phyloP scores from a whole-genome alignment of 1,140 invertebrate genomes.

The Heliothis subflexa region DNA sequence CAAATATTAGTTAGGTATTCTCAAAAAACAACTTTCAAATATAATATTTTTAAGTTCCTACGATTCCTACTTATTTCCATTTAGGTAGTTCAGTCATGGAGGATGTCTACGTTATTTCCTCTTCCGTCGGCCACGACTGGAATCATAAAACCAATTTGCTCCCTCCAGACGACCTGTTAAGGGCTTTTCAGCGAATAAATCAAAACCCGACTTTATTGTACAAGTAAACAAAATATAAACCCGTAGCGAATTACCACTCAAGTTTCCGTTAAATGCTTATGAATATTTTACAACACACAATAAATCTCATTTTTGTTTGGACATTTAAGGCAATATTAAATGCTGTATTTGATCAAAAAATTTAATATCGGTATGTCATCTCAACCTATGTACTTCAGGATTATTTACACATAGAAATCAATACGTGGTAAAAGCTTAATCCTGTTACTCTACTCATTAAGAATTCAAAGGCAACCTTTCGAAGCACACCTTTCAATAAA shows the following conservation, averaged over 20 bases:
- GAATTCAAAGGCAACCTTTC: slow-evolving; percentile 25
- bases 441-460: neutral
- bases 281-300: neutral
- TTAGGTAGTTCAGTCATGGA: slow-evolving; percentile 17
- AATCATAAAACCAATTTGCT: slow-evolving; percentile 48
- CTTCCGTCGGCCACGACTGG: slow-evolving; percentile 20
- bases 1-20: neutral
- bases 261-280: slow-evolving; percentile 15
- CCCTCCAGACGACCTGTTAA: slow-evolving; percentile 27
- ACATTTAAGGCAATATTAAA: neutral
- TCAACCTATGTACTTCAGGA: neutral
- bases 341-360: neutral
- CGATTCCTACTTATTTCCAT: slow-evolving; percentile 12
- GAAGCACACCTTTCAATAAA: slow-evolving; percentile 8
- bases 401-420: neutral
- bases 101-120: slow-evolving; percentile 34
- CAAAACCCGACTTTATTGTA: slow-evolving; percentile 26
- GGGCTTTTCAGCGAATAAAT: slow-evolving; percentile 25
- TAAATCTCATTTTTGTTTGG: neutral
- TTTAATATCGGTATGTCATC: too few species aligned
- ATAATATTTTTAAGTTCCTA: too few species aligned
- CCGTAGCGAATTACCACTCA: slow-evolving; percentile 5
- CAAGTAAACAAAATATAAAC: slow-evolving; percentile 17
- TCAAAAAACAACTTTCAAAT: too few species aligned
- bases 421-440: slow-evolving; percentile 12